phyloP scores from a whole-genome alignment of 2,888 invertebrate species.

The Nezara viridula region DNA sequence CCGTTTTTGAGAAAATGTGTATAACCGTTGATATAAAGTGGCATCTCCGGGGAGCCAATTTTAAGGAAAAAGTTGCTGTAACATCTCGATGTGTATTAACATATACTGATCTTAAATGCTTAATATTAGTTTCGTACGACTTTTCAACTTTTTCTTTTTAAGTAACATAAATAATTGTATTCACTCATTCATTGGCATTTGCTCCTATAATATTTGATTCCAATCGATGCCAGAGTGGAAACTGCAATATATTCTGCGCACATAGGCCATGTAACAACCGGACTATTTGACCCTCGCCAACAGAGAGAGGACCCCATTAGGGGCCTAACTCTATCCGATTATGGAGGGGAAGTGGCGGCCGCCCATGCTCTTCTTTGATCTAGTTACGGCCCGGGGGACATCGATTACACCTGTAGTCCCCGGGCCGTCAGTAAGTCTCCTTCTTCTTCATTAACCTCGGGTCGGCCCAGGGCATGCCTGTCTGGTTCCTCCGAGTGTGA shows the following conservation, averaged over 20 bases:
- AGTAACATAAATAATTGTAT: no score
- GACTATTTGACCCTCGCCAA: not conserved
- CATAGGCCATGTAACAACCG: not conserved
- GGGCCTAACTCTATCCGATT: conserved; percentile 30
- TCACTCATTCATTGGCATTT: no score
- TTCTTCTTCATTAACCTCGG: conserved; percentile 35
- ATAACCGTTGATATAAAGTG: no score
- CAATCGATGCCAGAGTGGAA: not conserved
- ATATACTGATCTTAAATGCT: no score
- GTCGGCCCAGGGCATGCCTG: not conserved
- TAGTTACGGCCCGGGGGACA: conserved; percentile 31
- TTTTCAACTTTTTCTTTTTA: no score
- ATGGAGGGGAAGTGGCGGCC: conserved; percentile 27
- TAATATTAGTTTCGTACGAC: no score
- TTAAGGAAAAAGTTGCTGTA: no score
- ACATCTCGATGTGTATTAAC: no score
- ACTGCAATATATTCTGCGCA: not conserved
- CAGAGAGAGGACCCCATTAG: not conserved
- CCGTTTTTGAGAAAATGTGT: no score
- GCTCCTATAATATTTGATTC: not conserved
- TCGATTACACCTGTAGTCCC: conserved; percentile 48
- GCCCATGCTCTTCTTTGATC: conserved; percentile 28
- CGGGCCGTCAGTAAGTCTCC: not conserved
- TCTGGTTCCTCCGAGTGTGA: not conserved
- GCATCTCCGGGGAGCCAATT: no score